Percentiles rank a stretch among this genome's conserved stretches.
Evolutionary conservation across 2,888 invertebrate species (phyloP).

Genomic region (Mythimna impura): DNA sequence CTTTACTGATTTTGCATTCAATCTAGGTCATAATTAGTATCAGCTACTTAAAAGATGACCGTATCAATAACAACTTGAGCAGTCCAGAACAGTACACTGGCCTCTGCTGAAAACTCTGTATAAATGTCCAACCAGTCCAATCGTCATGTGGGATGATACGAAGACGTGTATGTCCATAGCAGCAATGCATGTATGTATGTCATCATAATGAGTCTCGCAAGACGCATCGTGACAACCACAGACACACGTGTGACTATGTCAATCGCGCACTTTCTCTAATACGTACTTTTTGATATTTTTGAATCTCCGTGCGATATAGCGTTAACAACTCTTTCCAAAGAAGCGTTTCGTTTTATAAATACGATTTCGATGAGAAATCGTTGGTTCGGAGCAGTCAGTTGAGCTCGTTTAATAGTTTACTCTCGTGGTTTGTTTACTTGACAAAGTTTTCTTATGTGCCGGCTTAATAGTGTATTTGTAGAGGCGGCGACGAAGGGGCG

Average conservation of each 20-base stretch:
- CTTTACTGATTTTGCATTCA: not conserved
- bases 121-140: not conserved
- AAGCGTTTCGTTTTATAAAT: conserved; percentile 48
- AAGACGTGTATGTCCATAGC: conserved; percentile 19
- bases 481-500: conserved; percentile 69
- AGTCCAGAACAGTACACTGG: not conserved
- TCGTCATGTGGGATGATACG: not conserved
- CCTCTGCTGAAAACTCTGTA: not conserved
- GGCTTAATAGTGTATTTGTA: conserved; percentile 75
- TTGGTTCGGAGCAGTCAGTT: conserved; percentile 49
- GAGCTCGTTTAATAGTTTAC: conserved; percentile 69
- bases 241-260: conserved; percentile 73
- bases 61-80: not conserved
- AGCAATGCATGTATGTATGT: conserved; percentile 61
- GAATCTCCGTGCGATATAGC: conserved; percentile 41
- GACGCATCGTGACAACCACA: conserved; percentile 67
- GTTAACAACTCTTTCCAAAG: conserved; percentile 35
- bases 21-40: not conserved
- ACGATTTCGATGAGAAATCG: conserved; percentile 59
- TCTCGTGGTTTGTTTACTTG: conserved; percentile 72
- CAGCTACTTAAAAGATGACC: not conserved
- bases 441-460: conserved; percentile 76
- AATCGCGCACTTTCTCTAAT: conserved; percentile 78
- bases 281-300: conserved; percentile 65
- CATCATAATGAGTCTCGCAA: conserved; percentile 68